A percentile compares a stretch with the other conserved stretches of the same genome.
Evolutionary conservation across 1,140 invertebrate genomes (phyloP).

Genomic region (Nymphalis io): DNA sequence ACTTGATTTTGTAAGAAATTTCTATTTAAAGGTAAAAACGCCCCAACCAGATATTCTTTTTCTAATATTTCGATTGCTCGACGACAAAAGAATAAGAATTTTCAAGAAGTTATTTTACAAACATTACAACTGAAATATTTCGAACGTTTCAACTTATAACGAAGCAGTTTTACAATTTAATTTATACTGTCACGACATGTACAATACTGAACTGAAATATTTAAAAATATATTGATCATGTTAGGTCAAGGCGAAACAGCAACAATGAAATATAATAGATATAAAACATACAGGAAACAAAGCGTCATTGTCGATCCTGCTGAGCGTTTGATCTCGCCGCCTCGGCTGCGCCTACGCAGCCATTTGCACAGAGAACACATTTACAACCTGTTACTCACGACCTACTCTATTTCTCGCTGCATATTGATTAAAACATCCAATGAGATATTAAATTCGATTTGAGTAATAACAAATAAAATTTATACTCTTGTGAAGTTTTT

Average conservation of each 20-base stretch:
- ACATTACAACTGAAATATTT: too few relatives aligned
- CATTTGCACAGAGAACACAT: constrained; percentile 48
- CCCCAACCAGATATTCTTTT: too few relatives aligned
- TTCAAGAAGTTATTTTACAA: too few relatives aligned
- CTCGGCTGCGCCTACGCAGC: constrained; percentile 36
- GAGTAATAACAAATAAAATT: not conserved
- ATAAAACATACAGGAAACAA: constrained; percentile 41
- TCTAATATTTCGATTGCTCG: too few relatives aligned
- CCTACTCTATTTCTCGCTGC: constrained; percentile 19
- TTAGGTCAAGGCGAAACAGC: constrained; percentile 7
- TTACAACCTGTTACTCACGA: constrained; percentile 34
- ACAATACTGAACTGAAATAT: not conserved
- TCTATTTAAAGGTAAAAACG: too few relatives aligned
- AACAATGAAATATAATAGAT: constrained; percentile 3
- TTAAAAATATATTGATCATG: constrained; percentile 1
- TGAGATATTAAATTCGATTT: not conserved
- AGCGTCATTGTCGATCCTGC: constrained; percentile 42
- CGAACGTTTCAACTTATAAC: too few relatives aligned
- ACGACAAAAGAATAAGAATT: too few relatives aligned
- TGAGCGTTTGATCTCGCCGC: constrained; percentile 50
- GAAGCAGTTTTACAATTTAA: too few relatives aligned
- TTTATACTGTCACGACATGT: too few relatives aligned
- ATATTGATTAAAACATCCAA: constrained; percentile 28
- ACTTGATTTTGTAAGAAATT: too few relatives aligned
- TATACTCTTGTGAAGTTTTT: not conserved